A percentile compares a stretch with the other conserved stretches of the same genome.
These are phyloP conservation scores for Lepeophtheirus salmonis DNA, from an alignment of 1,140 invertebrate species.

Conservation along the genomic window DNA sequence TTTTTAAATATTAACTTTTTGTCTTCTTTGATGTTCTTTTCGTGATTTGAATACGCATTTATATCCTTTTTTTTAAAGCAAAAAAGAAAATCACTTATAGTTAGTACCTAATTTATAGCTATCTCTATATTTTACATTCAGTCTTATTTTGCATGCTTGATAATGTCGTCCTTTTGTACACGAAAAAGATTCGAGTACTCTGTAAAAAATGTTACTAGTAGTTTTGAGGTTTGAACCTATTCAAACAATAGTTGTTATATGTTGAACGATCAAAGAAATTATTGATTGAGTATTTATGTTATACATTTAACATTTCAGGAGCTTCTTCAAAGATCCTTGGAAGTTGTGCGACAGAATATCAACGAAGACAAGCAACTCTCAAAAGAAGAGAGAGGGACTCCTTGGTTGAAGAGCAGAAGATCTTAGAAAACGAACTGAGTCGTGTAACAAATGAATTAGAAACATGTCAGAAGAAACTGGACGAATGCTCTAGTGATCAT, in stretches of 20 bases:
- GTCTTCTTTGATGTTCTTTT: not conserved
- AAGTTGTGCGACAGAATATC: slow-evolving; percentile 37
- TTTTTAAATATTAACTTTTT: not conserved
- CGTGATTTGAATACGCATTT: not conserved
- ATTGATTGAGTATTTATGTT: too few species aligned
- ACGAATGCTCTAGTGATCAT: slow-evolving; percentile 72
- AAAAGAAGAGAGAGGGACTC: slow-evolving; percentile 29
- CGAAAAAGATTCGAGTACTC: not conserved
- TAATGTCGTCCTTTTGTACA: not conserved
- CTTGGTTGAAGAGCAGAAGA: slow-evolving; percentile 46
- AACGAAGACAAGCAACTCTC: slow-evolving; percentile 39
- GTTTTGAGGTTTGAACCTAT: not conserved
- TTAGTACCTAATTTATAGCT: too few species aligned
- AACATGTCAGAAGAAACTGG: slow-evolving; percentile 45
- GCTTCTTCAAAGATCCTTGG: slow-evolving; percentile 51
- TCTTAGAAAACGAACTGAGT: slow-evolving; percentile 59
- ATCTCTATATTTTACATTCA: too few species aligned
- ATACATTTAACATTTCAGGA: too few species aligned
- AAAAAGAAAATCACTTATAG: too few species aligned
- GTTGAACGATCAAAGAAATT: too few species aligned
- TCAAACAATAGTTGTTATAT: slow-evolving; percentile 13
- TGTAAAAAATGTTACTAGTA: not conserved
- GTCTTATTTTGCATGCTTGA: not conserved
- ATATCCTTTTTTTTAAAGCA: not conserved
- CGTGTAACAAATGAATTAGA: slow-evolving; percentile 33